phyloP scores from a whole-genome alignment of 2,888 invertebrate species.

The Epinotia ramella region DNA sequence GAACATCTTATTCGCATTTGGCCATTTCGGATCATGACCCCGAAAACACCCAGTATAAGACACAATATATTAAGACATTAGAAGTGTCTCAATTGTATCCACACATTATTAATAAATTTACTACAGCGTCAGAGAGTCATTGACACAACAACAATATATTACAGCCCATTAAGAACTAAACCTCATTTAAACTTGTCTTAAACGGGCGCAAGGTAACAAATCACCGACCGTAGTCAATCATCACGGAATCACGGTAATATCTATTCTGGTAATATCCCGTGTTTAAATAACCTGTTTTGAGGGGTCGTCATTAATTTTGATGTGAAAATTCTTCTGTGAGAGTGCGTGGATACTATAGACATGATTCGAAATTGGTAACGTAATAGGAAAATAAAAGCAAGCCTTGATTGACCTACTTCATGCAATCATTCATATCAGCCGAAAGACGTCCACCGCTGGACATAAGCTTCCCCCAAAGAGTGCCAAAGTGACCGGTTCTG shows the following conservation, averaged over 20 bases:
- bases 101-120: not conserved
- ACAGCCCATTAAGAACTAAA: not conserved
- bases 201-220: not conserved
- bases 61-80: too few relatives aligned
- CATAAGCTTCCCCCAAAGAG: too few relatives aligned
- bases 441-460: too few relatives aligned
- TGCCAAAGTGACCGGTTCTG: too few relatives aligned
- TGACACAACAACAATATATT: constrained; percentile 3
- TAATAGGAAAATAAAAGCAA: too few relatives aligned
- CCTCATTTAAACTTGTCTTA: constrained; percentile 6
- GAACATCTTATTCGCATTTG: too few relatives aligned
- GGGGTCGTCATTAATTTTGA: constrained; percentile 13
- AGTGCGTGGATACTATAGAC: not conserved
- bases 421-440: too few relatives aligned
- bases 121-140: not conserved
- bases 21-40: too few relatives aligned
- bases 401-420: too few relatives aligned
- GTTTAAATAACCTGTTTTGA: constrained; percentile 26
- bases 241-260: constrained; percentile 14
- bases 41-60: too few relatives aligned
- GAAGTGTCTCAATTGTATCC: too few relatives aligned
- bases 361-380: not conserved
- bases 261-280: constrained; percentile 1
- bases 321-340: not conserved
- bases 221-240: constrained; percentile 8